Conservation (phyloP, 2,797 vertebrate genomes). For the Typhlichthys subterraneus region DNA sequence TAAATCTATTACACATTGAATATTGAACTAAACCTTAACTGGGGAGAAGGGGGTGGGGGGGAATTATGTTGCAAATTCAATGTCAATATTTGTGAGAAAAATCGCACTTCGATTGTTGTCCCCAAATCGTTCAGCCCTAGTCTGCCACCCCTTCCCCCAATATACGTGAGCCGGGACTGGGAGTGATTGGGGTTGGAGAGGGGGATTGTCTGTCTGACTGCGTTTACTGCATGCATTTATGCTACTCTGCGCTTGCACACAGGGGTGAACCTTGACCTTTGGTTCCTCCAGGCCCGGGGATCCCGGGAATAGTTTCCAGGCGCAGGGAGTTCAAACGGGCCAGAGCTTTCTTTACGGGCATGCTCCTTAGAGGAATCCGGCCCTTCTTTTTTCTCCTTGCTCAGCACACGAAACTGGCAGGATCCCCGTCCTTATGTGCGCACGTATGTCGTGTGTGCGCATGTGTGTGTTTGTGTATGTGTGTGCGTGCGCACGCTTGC, state of each 20-base stretch:
- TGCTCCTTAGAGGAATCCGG: slow-evolving; percentile 39
- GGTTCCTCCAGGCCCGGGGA: slow-evolving; percentile 50
- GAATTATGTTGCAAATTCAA: no score
- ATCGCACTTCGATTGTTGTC: no score
- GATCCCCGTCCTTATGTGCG: slow-evolving; percentile 23
- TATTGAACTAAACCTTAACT: no score
- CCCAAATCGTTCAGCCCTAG: no score
- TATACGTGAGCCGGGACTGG: slow-evolving; percentile 54
- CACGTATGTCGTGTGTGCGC: slow-evolving; percentile 5
- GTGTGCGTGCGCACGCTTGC: slow-evolving; percentile 5
- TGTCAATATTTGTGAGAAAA: no score
- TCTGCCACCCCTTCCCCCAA: slow-evolving; percentile 66
- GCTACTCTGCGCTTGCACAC: slow-evolving; percentile 49
- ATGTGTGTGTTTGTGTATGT: slow-evolving; percentile 5
- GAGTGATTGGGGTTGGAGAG: slow-evolving; percentile 43
- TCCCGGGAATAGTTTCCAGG: slow-evolving; percentile 62
- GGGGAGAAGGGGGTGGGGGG: no score
- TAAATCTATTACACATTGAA: no score
- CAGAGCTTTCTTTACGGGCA: slow-evolving; percentile 40
- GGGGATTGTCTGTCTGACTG: slow-evolving; percentile 67
- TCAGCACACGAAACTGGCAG: slow-evolving; percentile 38
- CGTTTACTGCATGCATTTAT: slow-evolving; percentile 68
- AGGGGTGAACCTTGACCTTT: slow-evolving; percentile 64
- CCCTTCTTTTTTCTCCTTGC: slow-evolving; percentile 11
- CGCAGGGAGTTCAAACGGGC: slow-evolving; percentile 54